Conservation (phyloP, 2,113 vertebrate species). For the Verasper variegatus region DNA sequence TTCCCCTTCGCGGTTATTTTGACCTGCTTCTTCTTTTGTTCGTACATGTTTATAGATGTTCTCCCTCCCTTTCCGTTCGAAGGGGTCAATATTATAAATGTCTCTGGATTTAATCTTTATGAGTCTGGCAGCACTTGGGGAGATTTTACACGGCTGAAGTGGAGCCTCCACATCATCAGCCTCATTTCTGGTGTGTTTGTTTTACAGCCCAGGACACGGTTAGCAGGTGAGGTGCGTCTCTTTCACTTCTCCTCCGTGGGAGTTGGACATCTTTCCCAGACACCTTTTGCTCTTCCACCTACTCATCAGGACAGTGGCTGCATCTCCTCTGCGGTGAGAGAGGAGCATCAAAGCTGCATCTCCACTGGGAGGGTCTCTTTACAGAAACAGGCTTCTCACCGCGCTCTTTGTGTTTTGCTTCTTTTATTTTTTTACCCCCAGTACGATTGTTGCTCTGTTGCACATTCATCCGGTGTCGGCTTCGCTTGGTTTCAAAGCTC, state of each 20-base stretch:
- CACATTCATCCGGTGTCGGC: neutral
- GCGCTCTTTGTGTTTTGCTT: neutral
- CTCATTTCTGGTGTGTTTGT: neutral
- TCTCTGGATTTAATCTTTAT: slow-evolving; percentile 1
- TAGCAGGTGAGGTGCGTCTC: slow-evolving; percentile 1
- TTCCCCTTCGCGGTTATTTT: slow-evolving; percentile 20
- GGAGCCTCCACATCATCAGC: neutral
- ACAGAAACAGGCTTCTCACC: neutral
- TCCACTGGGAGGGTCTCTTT: slow-evolving; percentile 16
- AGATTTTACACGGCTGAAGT: neutral
- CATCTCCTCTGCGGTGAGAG: neutral
- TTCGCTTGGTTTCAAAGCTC: neutral
- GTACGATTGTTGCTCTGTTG: neutral
- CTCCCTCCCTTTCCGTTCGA: neutral
- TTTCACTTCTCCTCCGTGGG: slow-evolving; percentile 6
- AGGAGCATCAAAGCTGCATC: slow-evolving; percentile 2
- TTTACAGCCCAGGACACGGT: slow-evolving; percentile 11
- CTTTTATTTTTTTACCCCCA: neutral
- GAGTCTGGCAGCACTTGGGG: neutral
- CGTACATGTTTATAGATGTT: neutral
- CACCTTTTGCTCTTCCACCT: slow-evolving; percentile 32
- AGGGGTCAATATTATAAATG: slow-evolving; percentile 2
- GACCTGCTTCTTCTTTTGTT: slow-evolving; percentile 4
- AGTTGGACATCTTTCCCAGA: slow-evolving; percentile 16
- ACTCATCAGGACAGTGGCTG: slow-evolving; percentile 24